Percentiles rank a stretch among this genome's conserved stretches.
These are phyloP conservation scores for Amblyopsis rosae DNA, from an alignment of 2,113 vertebrate genomes.

Conservation along the genomic window DNA sequence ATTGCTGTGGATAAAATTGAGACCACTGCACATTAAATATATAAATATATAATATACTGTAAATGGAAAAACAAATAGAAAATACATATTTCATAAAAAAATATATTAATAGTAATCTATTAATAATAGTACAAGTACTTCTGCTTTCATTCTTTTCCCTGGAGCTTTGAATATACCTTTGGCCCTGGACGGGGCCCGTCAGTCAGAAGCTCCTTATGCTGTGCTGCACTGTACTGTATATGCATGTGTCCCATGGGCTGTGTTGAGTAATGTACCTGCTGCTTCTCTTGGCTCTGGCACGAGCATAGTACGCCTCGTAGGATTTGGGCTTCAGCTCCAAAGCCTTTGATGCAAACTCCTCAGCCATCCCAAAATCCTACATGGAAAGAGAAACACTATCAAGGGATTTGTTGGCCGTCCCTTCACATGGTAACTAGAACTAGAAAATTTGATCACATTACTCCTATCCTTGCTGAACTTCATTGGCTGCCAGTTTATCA, in stretches of 20 bases:
- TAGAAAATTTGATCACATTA: no score
- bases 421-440: no score
- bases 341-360: slow-evolving; percentile 97
- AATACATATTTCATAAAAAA: no score
- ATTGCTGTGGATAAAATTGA: no score
- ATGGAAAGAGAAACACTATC: slow-evolving; percentile 2
- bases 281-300: slow-evolving; percentile 94
- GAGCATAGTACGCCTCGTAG: slow-evolving; percentile 95
- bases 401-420: neutral
- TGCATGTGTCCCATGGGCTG: neutral
- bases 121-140: no score
- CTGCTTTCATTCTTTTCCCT: no score
- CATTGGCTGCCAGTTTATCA: no score
- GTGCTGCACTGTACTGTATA: neutral
- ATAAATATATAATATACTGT: neutral
- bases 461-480: no score
- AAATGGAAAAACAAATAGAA: no score
- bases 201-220: neutral
- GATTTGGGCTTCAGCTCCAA: slow-evolving; percentile 95
- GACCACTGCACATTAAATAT: neutral
- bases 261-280: slow-evolving; percentile 86
- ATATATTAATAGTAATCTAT: no score
- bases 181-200: neutral
- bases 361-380: slow-evolving; percentile 97
- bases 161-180: neutral